Evolutionary conservation across 1,140 invertebrate genomes (phyloP).

Genomic region (Brachionus koreanus): DNA sequence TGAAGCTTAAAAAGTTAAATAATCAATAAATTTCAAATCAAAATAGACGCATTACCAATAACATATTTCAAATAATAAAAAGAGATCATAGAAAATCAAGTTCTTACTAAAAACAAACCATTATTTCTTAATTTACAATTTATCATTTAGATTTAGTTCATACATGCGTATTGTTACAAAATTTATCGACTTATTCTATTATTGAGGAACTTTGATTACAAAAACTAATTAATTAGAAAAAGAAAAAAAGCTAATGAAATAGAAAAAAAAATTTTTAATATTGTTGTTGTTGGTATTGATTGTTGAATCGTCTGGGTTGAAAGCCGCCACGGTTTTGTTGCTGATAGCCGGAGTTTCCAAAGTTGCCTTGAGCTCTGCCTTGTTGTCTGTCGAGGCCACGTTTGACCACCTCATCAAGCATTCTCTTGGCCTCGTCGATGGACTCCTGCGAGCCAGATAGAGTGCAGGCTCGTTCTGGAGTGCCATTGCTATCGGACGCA

Average conservation of each 20-base stretch:
- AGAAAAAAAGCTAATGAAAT: not conserved
- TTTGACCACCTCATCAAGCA: slow-evolving; percentile 28
- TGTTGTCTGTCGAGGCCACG: slow-evolving; percentile 23
- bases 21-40: not conserved
- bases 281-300: slow-evolving; percentile 16
- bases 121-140: not conserved
- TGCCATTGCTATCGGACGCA: slow-evolving; percentile 13
- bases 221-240: not conserved
- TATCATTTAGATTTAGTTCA: not conserved
- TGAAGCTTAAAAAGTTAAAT: not conserved
- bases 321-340: not conserved
- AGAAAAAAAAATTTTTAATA: not conserved
- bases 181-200: slow-evolving; percentile 9
- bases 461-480: slow-evolving; percentile 14
- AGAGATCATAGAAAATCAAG: not conserved
- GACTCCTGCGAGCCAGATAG: slow-evolving; percentile 27
- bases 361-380: not conserved
- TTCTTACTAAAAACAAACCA: not conserved
- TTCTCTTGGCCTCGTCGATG: slow-evolving; percentile 43
- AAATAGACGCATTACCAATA: not conserved
- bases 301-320: slow-evolving; percentile 31
- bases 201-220: not conserved
- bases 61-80: not conserved
- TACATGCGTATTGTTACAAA: not conserved
- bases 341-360: not conserved